Percentiles rank a stretch among this genome's conserved stretches.
Evolutionary conservation across 2,888 invertebrate species (phyloP).

Genomic region (Xestoiulus laeticollis): DNA sequence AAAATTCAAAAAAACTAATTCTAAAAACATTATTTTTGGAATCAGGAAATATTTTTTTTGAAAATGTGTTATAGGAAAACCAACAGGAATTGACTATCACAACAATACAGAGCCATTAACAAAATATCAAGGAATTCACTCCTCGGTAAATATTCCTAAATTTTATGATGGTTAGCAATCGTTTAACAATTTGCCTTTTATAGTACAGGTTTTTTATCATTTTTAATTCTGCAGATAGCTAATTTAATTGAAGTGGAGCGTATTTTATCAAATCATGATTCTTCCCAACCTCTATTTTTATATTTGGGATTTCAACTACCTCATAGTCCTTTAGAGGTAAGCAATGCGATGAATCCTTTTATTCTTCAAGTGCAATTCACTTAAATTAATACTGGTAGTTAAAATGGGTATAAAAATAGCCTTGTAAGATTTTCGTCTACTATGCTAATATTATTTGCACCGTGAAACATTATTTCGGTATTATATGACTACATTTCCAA

Average conservation of each 20-base stretch:
- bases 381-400: background rate
- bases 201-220: background rate
- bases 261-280: slow-evolving; percentile 34
- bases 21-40: background rate
- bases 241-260: slow-evolving; percentile 44
- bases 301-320: slow-evolving; percentile 46
- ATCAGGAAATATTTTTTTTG: background rate
- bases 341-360: background rate
- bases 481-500: too few relatives aligned
- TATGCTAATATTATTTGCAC: too few relatives aligned
- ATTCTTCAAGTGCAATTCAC: background rate
- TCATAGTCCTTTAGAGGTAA: slow-evolving; percentile 46
- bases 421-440: too few relatives aligned
- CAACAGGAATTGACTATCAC: slow-evolving; percentile 23
- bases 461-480: too few relatives aligned
- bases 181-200: background rate
- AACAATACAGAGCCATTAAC: slow-evolving; percentile 23
- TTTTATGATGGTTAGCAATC: too few relatives aligned
- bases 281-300: slow-evolving; percentile 20
- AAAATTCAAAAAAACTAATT: background rate
- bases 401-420: background rate
- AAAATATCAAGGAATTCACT: slow-evolving; percentile 34
- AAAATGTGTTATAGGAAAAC: background rate
- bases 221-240: slow-evolving; percentile 8
- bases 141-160: slow-evolving; percentile 28